A percentile compares a stretch with the other conserved stretches of the same genome.
Conservation (phyloP, 2,797 vertebrate species). For the Falco peregrinus region DNA sequence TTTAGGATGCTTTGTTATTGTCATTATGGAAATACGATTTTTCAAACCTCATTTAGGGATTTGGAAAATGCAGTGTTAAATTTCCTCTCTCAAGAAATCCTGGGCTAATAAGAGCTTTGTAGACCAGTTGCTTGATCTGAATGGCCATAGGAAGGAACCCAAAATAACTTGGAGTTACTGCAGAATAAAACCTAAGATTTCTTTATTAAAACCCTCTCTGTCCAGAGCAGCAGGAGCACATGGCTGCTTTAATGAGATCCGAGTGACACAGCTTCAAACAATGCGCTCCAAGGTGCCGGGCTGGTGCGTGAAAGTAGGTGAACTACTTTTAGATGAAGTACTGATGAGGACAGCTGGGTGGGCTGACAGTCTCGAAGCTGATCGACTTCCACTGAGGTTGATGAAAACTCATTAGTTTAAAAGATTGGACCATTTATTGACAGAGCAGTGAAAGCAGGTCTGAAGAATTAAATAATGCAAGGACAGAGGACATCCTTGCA, state of each 20-base stretch:
- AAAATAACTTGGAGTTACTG: not conserved
- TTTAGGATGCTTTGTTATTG: not conserved
- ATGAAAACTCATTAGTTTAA: conserved; percentile 33
- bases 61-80: not conserved
- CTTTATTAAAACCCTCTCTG: not conserved
- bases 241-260: not conserved
- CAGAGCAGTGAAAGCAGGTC: not conserved
- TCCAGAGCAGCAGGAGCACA: not conserved
- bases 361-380: not conserved
- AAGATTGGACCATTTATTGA: not conserved
- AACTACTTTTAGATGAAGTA: not conserved
- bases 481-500: not conserved
- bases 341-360: not conserved
- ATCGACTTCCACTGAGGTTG: conserved; percentile 7
- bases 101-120: not conserved
- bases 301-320: not conserved
- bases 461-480: not conserved
- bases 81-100: not conserved
- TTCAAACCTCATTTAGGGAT: not conserved
- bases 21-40: not conserved
- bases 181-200: not conserved
- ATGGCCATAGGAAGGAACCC: not conserved
- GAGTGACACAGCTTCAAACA: not conserved
- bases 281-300: not conserved
- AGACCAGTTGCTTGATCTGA: not conserved